Percentiles rank a stretch among this genome's conserved stretches.
phyloP scores from a whole-genome alignment of 2,113 vertebrate species.

The Mustelus asterias region DNA sequence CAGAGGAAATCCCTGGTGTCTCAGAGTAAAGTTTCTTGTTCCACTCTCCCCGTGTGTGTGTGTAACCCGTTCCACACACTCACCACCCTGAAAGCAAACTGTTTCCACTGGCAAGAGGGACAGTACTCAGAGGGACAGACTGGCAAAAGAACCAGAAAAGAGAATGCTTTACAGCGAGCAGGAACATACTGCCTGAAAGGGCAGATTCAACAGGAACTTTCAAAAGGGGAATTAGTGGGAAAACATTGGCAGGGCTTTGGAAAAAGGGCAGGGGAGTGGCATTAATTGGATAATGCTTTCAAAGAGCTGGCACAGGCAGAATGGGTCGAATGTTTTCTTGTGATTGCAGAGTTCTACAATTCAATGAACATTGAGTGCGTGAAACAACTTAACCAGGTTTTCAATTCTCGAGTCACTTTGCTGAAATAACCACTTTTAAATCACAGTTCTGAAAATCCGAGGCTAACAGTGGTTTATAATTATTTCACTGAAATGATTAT shows the following conservation, averaged over 20 bases:
- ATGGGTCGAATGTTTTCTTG: background rate
- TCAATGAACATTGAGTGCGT: background rate
- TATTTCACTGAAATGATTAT: too few species aligned
- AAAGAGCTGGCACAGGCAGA: background rate
- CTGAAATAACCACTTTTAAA: background rate
- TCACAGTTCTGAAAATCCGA: background rate
- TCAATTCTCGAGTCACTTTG: background rate
- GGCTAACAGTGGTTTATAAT: background rate
- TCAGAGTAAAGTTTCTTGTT: background rate
- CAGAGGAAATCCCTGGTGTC: background rate
- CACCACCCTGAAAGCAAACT: too few species aligned
- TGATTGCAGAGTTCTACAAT: background rate
- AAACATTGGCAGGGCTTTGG: background rate
- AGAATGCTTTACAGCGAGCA: too few species aligned
- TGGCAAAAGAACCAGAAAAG: too few species aligned
- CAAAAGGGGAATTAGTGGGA: background rate
- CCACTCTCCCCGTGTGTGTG: background rate
- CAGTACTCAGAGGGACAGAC: too few species aligned
- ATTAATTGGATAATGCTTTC: background rate
- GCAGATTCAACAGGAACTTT: background rate
- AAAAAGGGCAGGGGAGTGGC: background rate
- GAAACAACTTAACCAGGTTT: background rate
- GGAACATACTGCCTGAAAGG: background rate
- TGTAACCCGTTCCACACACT: background rate
- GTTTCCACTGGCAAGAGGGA: too few species aligned